Evolutionary conservation across 1,140 invertebrate species (phyloP).

Genomic region (Drosophila pallidifrons): DNA sequence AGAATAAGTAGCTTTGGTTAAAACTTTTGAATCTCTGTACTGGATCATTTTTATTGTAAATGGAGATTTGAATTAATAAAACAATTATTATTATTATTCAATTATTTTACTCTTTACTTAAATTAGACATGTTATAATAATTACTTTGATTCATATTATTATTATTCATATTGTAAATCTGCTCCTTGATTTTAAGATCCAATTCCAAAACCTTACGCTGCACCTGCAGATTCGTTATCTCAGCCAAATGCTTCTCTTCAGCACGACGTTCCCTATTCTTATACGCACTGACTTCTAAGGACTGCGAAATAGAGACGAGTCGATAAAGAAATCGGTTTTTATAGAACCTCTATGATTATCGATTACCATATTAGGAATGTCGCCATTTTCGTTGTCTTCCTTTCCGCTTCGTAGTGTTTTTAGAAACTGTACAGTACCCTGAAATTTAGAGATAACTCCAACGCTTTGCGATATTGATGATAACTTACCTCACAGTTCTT

Average conservation of each 20-base stretch:
- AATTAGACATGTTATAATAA: not conserved
- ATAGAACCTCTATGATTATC: not conserved
- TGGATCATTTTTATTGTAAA: too few species aligned
- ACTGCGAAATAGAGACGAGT: not conserved
- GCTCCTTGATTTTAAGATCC: slow-evolving; percentile 17
- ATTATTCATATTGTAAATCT: not conserved
- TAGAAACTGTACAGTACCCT: not conserved
- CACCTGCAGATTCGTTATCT: slow-evolving; percentile 23
- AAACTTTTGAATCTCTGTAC: too few species aligned
- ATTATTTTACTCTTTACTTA: too few species aligned
- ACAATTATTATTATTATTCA: too few species aligned
- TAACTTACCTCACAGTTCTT: not conserved
- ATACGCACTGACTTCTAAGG: slow-evolving; percentile 3
- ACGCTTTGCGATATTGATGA: not conserved
- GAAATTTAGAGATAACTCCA: not conserved
- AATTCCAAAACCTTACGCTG: slow-evolving; percentile 26
- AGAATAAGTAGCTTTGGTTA: too few species aligned
- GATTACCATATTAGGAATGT: not conserved
- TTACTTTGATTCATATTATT: not conserved
- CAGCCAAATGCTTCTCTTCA: slow-evolving; percentile 29
- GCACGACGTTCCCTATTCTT: slow-evolving; percentile 27
- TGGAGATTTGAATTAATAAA: too few species aligned
- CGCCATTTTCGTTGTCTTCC: not conserved
- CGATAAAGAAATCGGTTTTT: not conserved
- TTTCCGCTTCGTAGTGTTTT: not conserved